A percentile compares a stretch with the other conserved stretches of the same genome.
Conservation (phyloP, 2,888 invertebrate genomes). For the Pammene fasciana region DNA sequence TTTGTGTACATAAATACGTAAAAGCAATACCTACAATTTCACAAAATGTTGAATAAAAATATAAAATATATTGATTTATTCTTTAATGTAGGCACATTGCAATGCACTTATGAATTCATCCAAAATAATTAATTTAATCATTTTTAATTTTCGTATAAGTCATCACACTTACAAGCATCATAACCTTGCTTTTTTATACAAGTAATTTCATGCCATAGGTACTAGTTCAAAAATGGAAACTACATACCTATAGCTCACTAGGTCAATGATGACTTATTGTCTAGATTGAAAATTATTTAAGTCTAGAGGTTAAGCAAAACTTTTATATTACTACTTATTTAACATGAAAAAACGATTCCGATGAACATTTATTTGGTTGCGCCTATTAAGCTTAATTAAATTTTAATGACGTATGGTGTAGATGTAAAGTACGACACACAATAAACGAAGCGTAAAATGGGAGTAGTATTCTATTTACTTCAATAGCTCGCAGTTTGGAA, state of each 20-base stretch:
- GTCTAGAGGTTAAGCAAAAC: constrained; percentile 47
- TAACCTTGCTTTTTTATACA: too few relatives aligned
- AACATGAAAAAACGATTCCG: constrained; percentile 42
- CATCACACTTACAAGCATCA: too few relatives aligned
- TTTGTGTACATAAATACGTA: too few relatives aligned
- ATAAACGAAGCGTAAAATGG: background rate
- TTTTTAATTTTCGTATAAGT: too few relatives aligned
- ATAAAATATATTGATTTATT: too few relatives aligned
- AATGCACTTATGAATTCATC: too few relatives aligned
- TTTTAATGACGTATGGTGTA: constrained; percentile 12
- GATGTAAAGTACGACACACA: constrained; percentile 15
- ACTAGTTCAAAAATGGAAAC: constrained; percentile 27
- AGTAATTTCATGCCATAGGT: too few relatives aligned
- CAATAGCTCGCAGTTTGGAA: too few relatives aligned
- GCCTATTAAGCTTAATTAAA: constrained; percentile 33
- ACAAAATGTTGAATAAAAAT: too few relatives aligned
- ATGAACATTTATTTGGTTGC: constrained; percentile 37
- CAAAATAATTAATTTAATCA: too few relatives aligned
- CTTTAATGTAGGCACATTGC: too few relatives aligned
- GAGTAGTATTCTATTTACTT: background rate
- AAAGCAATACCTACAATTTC: too few relatives aligned
- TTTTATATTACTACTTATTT: constrained; percentile 40
- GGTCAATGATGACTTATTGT: constrained; percentile 59
- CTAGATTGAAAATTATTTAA: constrained; percentile 48
- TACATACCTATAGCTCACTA: constrained; percentile 49